Base-by-base conservation (phyloP, 2,888 invertebrate genomes). In the Cheilosia urbana region DNA sequence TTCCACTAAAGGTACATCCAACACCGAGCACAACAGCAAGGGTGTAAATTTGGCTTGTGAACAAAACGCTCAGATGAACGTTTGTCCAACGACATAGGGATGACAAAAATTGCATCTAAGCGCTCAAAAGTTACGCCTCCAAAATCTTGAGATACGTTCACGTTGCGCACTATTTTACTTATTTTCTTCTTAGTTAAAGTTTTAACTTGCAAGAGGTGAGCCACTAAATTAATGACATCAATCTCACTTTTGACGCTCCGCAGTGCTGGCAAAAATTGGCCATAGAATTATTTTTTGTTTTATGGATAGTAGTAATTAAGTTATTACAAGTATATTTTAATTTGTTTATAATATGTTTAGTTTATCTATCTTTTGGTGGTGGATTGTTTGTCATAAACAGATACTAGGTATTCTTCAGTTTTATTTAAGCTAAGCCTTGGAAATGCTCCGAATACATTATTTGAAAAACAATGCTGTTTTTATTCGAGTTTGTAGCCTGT, bases 121-220 rank as follows among this genome's bases (percentile, higher is more conserved):
- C n/a, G n/a, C n/a, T n/a, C n/a, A n/a, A n/a, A n/a, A n/a, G n/a
- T n/a, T n/a, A n/a, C n/a, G 49, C 11, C 27, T 19, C 24, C 34
- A 57, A 53, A 21, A 47, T 57, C 34, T 40, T 42, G 42, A 63
- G 2, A 24, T 27, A 13, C 51, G 30, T 30, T 34, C 11, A 58
- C 69, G 4, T 57, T 66, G 62, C 62, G 27, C 24, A 40, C 27
- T 53, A 17, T 11, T 62, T 63, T n/a, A 24, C 60, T 63, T 42
- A 60, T 65, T 62, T 75, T 42, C 19, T 19, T 58, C 53, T 53
- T 62, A 19, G 21, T 60, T 34, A 49, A 66, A 60, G 69, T 75
- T 66, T 69, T 76, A 27, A 71, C 45, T 80, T 80, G 58, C 21
- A 42, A 53, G 63, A 62, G 76, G 84, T 76, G 80, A 84, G 73